Base-by-base conservation (phyloP, 2,113 vertebrate genomes). In the Callipepla squamata region DNA sequence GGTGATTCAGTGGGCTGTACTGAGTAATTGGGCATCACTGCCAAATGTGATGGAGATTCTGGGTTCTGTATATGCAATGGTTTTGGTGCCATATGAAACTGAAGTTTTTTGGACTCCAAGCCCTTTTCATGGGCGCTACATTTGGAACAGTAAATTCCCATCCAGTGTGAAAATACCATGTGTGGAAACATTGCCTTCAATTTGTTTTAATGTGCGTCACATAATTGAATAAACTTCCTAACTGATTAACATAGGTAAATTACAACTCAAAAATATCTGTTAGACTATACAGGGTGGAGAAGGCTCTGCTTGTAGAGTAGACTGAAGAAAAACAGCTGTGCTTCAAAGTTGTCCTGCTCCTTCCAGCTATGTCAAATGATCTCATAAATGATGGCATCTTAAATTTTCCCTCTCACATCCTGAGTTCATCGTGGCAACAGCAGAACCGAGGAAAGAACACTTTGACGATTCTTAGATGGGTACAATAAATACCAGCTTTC, bases 1-100 rank as follows among this genome's bases (percentile, higher is more conserved):
- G 84, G 83, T 96, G 96, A 96, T 94, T 96, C 92, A 94, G 66
- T 53, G 62, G 87, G n/a, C 36, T 90, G 1, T n/a, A 69, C 42
- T 77, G 79, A 96, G 77, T 93, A 94, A 78, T 32, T 5, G 2
- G 61, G 55, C 69, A 68, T 12, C 59, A 23, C 32, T 88, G 90
- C 92, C 72, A 89, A 57, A 23, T 79, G 61, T 23, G 73, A 84
- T 73, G 38, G 82, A 59, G 69, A 15, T 59, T 15, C 2, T 44
- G 81, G 81, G 28, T 89, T 57, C 67, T 95, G 42, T 28, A 34
- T 50, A 67, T 75, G 79, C 9, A 25, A 58, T 53, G 69, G 26
- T 62, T 19, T 61, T 73, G 38, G 32, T 69, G 53, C 28, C 32
- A 15, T 19, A 32, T 40, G 57, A 47, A 80, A 55, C 5, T 8